Percentiles rank a stretch among this genome's conserved stretches.
Conservation (phyloP, 1,140 invertebrate species). For the Tetramorium simillimum region DNA sequence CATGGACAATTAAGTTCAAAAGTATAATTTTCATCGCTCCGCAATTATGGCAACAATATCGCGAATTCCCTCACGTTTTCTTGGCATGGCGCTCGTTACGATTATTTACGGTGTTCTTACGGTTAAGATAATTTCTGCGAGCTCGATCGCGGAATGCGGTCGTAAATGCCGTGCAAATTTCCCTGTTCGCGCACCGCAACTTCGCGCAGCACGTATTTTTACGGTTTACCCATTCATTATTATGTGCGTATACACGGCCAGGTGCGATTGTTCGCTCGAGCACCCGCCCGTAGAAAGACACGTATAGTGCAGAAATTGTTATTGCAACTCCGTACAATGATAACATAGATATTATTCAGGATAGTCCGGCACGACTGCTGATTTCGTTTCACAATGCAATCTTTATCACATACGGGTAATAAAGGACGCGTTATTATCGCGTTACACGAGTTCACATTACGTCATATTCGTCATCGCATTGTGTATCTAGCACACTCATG, state of each 20-base stretch:
- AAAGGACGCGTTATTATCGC: slow-evolving; percentile 40
- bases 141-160: neutral
- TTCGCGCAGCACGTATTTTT: slow-evolving; percentile 2
- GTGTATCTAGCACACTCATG: neutral
- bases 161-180: neutral
- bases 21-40: slow-evolving; percentile 5
- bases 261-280: slow-evolving; percentile 12
- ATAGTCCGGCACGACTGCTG: slow-evolving; percentile 19
- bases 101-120: slow-evolving; percentile 7
- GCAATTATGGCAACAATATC: neutral
- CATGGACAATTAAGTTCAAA: neutral
- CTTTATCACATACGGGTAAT: neutral
- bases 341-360: slow-evolving; percentile 44
- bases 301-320: slow-evolving; percentile 35
- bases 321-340: slow-evolving; percentile 47
- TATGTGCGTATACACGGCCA: neutral
- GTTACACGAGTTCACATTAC: slow-evolving; percentile 17
- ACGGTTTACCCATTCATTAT: slow-evolving; percentile 13
- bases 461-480: neutral
- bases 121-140: neutral
- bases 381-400: slow-evolving; percentile 35
- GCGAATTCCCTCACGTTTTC: neutral
- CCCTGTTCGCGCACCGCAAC: neutral
- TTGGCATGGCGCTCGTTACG: no score
- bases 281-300: neutral